phyloP scores from a whole-genome alignment of 2,888 invertebrate genomes.

The Glyphotaelius pellucidus region DNA sequence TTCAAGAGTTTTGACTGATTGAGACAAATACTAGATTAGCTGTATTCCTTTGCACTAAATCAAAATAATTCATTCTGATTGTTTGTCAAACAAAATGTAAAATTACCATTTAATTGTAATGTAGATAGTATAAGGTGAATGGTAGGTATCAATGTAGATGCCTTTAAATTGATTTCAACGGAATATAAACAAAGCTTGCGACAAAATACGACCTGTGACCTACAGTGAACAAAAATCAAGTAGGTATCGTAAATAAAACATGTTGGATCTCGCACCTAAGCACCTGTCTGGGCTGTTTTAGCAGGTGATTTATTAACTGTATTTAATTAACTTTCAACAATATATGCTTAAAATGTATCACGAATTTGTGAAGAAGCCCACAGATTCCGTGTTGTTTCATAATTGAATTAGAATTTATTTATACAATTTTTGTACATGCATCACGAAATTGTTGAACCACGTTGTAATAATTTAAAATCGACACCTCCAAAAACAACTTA shows the following conservation, averaged over 20 bases:
- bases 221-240: background rate
- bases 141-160: background rate
- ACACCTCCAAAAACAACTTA: too few relatives aligned
- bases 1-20: background rate
- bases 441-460: too few relatives aligned
- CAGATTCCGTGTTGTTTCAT: background rate
- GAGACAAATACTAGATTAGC: too few relatives aligned
- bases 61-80: too few relatives aligned
- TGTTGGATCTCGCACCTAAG: background rate
- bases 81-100: too few relatives aligned
- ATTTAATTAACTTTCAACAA: conserved; percentile 6
- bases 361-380: conserved; percentile 6
- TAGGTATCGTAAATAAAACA: background rate
- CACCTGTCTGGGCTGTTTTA: background rate
- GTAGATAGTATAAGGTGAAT: too few relatives aligned
- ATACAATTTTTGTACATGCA: too few relatives aligned
- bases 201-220: background rate
- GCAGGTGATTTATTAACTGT: conserved; percentile 6
- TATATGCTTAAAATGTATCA: background rate
- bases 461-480: too few relatives aligned
- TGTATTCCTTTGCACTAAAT: too few relatives aligned
- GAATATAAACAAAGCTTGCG: background rate
- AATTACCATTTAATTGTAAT: background rate
- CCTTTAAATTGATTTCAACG: background rate
- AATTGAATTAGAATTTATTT: background rate